phyloP scores from a whole-genome alignment of 2,113 vertebrate genomes.

The Pampusana beccarii region DNA sequence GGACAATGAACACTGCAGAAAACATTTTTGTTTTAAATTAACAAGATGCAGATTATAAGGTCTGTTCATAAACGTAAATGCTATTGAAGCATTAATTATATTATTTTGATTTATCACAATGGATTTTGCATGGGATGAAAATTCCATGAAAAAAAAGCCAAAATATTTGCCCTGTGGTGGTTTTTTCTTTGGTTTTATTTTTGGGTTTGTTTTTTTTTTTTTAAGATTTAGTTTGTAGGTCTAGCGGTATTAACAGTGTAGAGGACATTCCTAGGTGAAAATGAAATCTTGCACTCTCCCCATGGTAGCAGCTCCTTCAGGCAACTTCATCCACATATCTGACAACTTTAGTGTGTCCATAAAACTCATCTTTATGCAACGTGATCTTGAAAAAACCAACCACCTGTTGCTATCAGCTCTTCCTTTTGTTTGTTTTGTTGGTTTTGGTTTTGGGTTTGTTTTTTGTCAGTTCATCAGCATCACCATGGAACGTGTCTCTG shows the following conservation, averaged over 20 bases:
- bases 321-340: neutral
- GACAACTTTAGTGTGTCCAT: neutral
- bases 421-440: neutral
- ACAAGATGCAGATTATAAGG: neutral
- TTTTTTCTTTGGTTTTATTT: too few relatives aligned
- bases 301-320: neutral
- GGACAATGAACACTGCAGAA: neutral
- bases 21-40: neutral
- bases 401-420: neutral
- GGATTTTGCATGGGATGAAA: neutral
- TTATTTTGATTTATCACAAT: neutral
- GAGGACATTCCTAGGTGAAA: neutral
- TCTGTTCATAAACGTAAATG: neutral
- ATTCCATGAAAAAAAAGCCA: neutral
- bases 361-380: neutral
- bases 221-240: neutral
- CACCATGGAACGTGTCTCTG: neutral
- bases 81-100: neutral
- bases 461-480: neutral
- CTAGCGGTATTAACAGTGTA: neutral
- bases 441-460: too few relatives aligned
- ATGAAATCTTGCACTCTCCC: neutral
- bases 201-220: neutral
- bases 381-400: neutral
- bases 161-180: neutral